These are phyloP conservation scores for Aurelia aurita DNA, from an alignment of 30 jellyfish, hydroid and myxozoan genomes.

Conservation along the genomic window DNA sequence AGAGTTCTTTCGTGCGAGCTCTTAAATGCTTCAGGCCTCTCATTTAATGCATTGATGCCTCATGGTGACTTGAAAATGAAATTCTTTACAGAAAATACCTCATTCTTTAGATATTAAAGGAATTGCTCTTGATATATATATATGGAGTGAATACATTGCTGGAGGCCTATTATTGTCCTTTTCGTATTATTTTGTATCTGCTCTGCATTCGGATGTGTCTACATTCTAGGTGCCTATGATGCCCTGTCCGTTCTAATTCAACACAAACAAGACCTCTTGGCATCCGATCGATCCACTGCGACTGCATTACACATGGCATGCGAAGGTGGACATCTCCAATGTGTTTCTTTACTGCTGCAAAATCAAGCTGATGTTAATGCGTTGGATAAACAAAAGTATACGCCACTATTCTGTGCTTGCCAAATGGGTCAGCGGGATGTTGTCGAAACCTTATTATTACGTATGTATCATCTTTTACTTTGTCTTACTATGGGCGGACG, in stretches of 20 bases:
- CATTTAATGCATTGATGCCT: too few species aligned
- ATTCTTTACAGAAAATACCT: too few species aligned
- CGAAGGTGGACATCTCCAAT: slow-evolving; percentile 88
- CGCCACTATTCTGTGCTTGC: slow-evolving; percentile 94
- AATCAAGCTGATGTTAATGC: slow-evolving; percentile 89
- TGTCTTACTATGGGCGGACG: too few species aligned
- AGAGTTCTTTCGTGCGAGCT: too few species aligned
- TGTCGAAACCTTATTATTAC: slow-evolving; percentile 71
- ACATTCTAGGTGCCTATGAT: slow-evolving; percentile 71
- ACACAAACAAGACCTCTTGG: slow-evolving; percentile 74
- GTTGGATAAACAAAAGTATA: slow-evolving; percentile 79
- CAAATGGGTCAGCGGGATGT: slow-evolving; percentile 92
- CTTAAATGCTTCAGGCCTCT: too few species aligned
- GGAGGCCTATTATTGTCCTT: too few species aligned
- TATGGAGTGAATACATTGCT: too few species aligned
- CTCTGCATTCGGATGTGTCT: too few species aligned
- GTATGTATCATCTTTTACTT: slow-evolving; percentile 30
- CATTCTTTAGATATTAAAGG: too few species aligned
- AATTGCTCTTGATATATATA: too few species aligned
- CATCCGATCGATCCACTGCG: slow-evolving; percentile 76
- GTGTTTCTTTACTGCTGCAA: slow-evolving; percentile 82
- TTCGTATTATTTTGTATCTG: too few species aligned
- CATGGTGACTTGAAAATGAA: too few species aligned
- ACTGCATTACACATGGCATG: slow-evolving; percentile 98
- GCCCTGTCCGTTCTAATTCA: slow-evolving; percentile 56